phyloP scores from a whole-genome alignment of 2,113 vertebrate genomes.

The Electrona antarctica region DNA sequence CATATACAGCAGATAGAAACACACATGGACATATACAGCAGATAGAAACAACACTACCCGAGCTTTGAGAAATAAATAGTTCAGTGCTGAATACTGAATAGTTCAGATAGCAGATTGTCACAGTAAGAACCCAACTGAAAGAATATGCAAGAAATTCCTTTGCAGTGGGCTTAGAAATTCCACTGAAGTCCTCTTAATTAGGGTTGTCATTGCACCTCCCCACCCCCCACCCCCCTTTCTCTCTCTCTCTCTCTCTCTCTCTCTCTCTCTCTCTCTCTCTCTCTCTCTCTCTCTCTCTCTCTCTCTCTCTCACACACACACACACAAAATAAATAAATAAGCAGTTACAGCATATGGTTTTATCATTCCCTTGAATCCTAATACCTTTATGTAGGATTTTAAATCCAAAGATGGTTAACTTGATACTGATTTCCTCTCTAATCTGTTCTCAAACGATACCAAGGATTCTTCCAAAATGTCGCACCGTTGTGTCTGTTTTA shows the following conservation, averaged over 20 bases:
- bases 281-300: neutral
- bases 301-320: constrained; percentile 24
- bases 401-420: constrained; percentile 69
- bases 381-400: constrained; percentile 74
- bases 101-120: constrained; percentile 1
- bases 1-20: too few relatives aligned
- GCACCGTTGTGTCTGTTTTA: constrained; percentile 19
- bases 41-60: neutral
- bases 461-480: constrained; percentile 45
- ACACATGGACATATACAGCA: too few relatives aligned
- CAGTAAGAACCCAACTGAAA: neutral
- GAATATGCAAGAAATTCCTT: neutral
- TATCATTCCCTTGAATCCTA: constrained; percentile 72
- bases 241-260: neutral
- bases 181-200: constrained; percentile 18
- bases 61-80: neutral
- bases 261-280: neutral
- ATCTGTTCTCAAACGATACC: constrained; percentile 69
- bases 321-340: constrained; percentile 30
- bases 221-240: neutral
- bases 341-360: constrained; percentile 53
- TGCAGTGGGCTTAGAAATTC: constrained; percentile 48
- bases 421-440: constrained; percentile 59
- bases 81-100: neutral
- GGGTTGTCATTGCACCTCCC: neutral